Evolutionary conservation across 35 echinoderm and acorn worm genomes (phyloP).

Genomic region (Diadema setosum): DNA sequence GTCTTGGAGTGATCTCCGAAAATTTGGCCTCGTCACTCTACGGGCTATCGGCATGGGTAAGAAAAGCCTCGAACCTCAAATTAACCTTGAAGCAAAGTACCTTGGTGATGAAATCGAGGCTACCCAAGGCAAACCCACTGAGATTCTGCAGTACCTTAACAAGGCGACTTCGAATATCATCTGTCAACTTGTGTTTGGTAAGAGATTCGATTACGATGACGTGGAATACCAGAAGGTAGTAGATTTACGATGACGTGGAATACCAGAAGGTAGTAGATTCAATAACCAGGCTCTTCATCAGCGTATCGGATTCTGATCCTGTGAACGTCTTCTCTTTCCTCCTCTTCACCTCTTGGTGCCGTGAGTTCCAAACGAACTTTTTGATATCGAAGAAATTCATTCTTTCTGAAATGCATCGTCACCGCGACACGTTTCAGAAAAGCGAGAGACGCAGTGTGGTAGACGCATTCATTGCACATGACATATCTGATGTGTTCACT

Average conservation of each 20-base stretch:
- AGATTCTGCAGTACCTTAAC: not conserved
- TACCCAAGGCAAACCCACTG: not conserved
- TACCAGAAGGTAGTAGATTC: not conserved
- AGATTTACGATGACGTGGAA: not conserved
- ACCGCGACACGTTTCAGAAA: not conserved
- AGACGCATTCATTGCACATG: not conserved
- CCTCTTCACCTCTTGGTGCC: not conserved
- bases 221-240: not conserved
- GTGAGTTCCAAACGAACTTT: too few species aligned
- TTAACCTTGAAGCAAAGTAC: not conserved
- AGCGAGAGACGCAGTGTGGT: not conserved
- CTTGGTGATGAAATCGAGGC: not conserved
- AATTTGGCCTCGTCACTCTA: slow-evolving; percentile 11
- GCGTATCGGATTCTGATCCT: not conserved
- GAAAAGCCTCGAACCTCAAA: slow-evolving; percentile 8
- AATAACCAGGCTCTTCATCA: not conserved
- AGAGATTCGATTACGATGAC: slow-evolving; percentile 38
- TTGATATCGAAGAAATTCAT: not conserved
- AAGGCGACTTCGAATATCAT: slow-evolving; percentile 39
- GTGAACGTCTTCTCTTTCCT: not conserved
- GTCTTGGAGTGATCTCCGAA: slow-evolving; percentile 2
- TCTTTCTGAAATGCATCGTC: not conserved
- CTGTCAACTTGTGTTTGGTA: slow-evolving; percentile 34
- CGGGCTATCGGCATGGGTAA: slow-evolving; percentile 35
- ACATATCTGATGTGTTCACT: not conserved